These are phyloP conservation scores for Petrocephalus microphthalmus DNA, from an alignment of 2,113 vertebrate species.

Conservation along the genomic window DNA sequence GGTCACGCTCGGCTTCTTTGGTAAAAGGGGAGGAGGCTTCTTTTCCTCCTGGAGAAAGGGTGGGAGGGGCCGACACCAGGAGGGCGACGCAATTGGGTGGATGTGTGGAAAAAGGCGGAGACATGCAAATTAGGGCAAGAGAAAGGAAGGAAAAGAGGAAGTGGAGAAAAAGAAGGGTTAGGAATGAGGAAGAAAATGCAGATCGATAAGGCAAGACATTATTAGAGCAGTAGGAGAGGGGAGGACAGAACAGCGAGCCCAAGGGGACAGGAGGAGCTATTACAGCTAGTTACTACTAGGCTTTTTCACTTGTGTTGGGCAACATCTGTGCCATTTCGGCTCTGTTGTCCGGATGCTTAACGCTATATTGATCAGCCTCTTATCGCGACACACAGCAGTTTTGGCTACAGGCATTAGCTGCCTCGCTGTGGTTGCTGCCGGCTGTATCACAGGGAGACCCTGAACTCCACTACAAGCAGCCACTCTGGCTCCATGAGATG, in stretches of 20 bases:
- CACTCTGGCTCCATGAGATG: slow-evolving; percentile 45
- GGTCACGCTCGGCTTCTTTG: slow-evolving; percentile 67
- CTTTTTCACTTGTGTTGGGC: not conserved
- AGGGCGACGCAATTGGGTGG: not conserved
- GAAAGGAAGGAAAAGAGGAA: slow-evolving; percentile 1
- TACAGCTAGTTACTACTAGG: slow-evolving; percentile 1
- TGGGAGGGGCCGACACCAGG: not conserved
- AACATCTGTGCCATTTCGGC: not conserved
- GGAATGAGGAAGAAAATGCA: not conserved
- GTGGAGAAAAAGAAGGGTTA: slow-evolving; percentile 24
- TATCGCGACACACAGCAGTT: slow-evolving; percentile 4
- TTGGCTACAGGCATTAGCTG: slow-evolving; percentile 28
- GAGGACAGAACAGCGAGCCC: slow-evolving; percentile 34
- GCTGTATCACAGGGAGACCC: slow-evolving; percentile 36
- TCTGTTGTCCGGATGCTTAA: not conserved
- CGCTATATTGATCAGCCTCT: not conserved
- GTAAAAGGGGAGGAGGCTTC: slow-evolving; percentile 70
- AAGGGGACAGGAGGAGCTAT: slow-evolving; percentile 47
- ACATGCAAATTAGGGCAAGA: slow-evolving; percentile 13
- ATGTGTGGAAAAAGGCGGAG: slow-evolving; percentile 28
- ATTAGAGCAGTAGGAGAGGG: slow-evolving; percentile 24
- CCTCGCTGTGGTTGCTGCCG: slow-evolving; percentile 39
- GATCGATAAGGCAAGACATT: not conserved
- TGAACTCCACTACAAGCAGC: slow-evolving; percentile 44
- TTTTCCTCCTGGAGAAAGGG: slow-evolving; percentile 59